These are phyloP conservation scores for Galeruca laticollis DNA, from an alignment of 2,888 invertebrate genomes.

Conservation along the genomic window DNA sequence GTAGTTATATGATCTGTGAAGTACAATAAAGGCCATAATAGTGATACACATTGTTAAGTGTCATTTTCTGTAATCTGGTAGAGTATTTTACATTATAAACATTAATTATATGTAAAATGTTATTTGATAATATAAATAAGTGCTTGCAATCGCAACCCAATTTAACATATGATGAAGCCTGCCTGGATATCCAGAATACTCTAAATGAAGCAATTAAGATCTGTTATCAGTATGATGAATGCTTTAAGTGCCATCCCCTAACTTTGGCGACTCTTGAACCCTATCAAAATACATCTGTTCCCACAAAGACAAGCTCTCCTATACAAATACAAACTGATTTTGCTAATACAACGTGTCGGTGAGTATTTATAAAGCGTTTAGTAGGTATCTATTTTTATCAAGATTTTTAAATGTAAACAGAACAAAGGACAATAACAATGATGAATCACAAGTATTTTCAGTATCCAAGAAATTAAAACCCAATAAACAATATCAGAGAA, in stretches of 20 bases:
- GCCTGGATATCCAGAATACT: conserved; percentile 62
- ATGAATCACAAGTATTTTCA: too few relatives aligned
- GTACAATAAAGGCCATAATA: conserved; percentile 8
- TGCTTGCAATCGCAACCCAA: conserved; percentile 55
- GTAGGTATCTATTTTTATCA: neutral
- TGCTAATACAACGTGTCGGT: conserved; percentile 58
- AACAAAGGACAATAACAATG: neutral
- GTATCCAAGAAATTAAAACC: too few relatives aligned
- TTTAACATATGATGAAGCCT: conserved; percentile 64
- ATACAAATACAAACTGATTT: conserved; percentile 49
- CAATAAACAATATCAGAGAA: too few relatives aligned
- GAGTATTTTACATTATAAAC: neutral
- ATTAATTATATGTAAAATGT: conserved; percentile 42
- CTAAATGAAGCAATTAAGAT: conserved; percentile 55
- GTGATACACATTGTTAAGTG: neutral
- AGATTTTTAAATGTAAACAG: neutral
- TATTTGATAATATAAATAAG: conserved; percentile 54
- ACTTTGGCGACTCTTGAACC: conserved; percentile 54
- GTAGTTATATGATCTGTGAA: too few relatives aligned
- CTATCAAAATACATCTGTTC: conserved; percentile 55
- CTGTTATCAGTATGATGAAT: conserved; percentile 64
- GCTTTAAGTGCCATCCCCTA: conserved; percentile 63
- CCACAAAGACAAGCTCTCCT: conserved; percentile 62
- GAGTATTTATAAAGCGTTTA: conserved; percentile 40
- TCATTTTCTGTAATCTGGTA: neutral